Evolutionary conservation across 2,113 vertebrate genomes (phyloP), one percentile per base, ranked within the genome.

Genomic region (Pseudonaja textilis): DNA sequence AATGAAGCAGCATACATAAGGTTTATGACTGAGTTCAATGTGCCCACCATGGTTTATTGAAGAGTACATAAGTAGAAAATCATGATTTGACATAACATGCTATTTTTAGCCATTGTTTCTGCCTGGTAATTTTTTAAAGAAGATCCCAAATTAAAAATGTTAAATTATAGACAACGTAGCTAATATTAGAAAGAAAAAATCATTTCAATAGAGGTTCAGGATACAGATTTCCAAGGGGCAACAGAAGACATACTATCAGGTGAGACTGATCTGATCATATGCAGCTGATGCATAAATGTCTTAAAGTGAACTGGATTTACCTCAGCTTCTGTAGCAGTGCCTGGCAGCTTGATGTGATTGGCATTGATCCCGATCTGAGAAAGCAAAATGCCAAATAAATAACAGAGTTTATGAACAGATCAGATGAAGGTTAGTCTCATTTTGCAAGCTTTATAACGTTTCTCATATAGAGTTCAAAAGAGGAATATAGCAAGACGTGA

Each of bases 301-400:
- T 96, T 90, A 56, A 88, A 47, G 39, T 61, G 87, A 0, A 54
- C 26, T 2, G 85, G 86, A 97, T 98, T 98, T 96, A 99, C 99
- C 95, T 99, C 99, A 52, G 98, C 97, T 95, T 99, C 99, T 90
- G 98, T 99, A 85, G 98, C 98, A 16, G 98, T 98, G 34, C 97
- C 98, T 50, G 99, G 98, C 96, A 99, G 98, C 94, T 98, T 99
- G 95, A 98, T 93, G 93, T 99, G 99, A 22, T 96, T 98, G 88
- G 99, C 99, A 97, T 97, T 98, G 97, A 99, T 99, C 94, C 99
- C 99, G 96, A 99, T 99, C 99, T 99, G 97, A 25, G 96, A 97
- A 95, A 89, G 93, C 0, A 26, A 95, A 59, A 96, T 81, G 34
- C 34, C 34, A 39, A 39, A 20, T 22, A 20, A 81, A 81, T 81